phyloP scores from a whole-genome alignment of 1,140 invertebrate species.

The Zaprionus gabonicus region DNA sequence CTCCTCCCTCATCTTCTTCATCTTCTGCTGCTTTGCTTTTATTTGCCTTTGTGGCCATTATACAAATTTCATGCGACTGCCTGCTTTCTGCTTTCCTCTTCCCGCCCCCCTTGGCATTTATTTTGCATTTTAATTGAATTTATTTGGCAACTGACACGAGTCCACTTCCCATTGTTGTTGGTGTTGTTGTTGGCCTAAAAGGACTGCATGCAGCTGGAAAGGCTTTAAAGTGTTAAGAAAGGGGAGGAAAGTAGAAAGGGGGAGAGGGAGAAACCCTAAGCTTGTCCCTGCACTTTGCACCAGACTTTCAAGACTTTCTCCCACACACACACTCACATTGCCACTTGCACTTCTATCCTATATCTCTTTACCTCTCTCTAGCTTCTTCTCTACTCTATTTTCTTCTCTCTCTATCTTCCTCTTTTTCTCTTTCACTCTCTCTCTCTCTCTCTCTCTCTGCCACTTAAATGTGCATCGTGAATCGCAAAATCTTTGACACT shows the following conservation, averaged over 20 bases:
- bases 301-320: neutral
- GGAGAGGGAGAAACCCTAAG: neutral
- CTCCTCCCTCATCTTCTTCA: neutral
- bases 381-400: neutral
- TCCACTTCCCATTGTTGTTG: neutral
- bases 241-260: neutral
- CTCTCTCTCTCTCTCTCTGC: neutral
- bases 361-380: neutral
- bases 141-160: slow-evolving; percentile 63
- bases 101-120: slow-evolving; percentile 50
- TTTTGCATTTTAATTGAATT: slow-evolving; percentile 79
- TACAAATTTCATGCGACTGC: slow-evolving; percentile 49
- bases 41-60: slow-evolving; percentile 50
- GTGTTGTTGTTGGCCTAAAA: slow-evolving; percentile 13
- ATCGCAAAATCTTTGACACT: slow-evolving; percentile 50
- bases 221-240: slow-evolving; percentile 15
- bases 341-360: neutral
- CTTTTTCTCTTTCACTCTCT: neutral
- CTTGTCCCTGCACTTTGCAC: neutral
- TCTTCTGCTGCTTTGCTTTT: slow-evolving; percentile 12
- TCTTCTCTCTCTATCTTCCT: no score
- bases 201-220: slow-evolving; percentile 36
- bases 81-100: slow-evolving; percentile 15
- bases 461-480: slow-evolving; percentile 36
- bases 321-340: slow-evolving; percentile 6